Evolutionary conservation across 2,113 vertebrate species (phyloP), one percentile per base, ranked within the genome.

Genomic region (Pandion haliaetus): DNA sequence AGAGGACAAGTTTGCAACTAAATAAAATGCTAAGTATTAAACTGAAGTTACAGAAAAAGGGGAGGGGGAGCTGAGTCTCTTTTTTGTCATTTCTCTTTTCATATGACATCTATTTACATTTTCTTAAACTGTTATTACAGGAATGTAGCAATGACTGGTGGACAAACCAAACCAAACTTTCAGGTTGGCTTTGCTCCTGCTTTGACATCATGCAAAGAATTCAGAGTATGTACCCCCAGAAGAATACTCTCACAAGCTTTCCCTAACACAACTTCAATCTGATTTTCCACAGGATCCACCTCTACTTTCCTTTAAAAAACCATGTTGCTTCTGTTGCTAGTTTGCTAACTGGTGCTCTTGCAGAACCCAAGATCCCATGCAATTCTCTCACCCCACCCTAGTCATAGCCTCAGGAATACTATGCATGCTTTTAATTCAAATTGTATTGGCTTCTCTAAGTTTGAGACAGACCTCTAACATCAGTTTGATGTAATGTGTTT

Each of bases 401-500:
- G 62, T n/a, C 65, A 62, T 4, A 63, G 65, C 36, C 54, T 79
- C 38, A n/a, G 38, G 40, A 91, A 82, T 45, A 20, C 21, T 19
- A 5, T 12, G 38, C 14, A 26, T 17, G 38, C 50, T 89, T 93
- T 93, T 73, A 88, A 93, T 90, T 93, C 70, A 83, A 62, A 86
- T 73, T 77, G 42, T 66, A 18, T 57, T 70, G 84, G 50, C 67
- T 94, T 58, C 54, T 85, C 29, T 34, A 63, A 79, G 81, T 70
- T 91, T 66, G 62, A 95, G 67, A 40, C 50, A 88, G 96, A 96
- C 91, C 93, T 96, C 87, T 95, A 76, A 59, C 89, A 93, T 59
- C 79, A 91, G 78, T 63, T 83, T 86, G 66, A 65, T 81, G 79
- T 90, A 83, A 90, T 86, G 82, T 88, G 63, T 96, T 96, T 90